Evolutionary conservation across 2,113 vertebrate genomes (phyloP).

Genomic region (Notechis scutatus): DNA sequence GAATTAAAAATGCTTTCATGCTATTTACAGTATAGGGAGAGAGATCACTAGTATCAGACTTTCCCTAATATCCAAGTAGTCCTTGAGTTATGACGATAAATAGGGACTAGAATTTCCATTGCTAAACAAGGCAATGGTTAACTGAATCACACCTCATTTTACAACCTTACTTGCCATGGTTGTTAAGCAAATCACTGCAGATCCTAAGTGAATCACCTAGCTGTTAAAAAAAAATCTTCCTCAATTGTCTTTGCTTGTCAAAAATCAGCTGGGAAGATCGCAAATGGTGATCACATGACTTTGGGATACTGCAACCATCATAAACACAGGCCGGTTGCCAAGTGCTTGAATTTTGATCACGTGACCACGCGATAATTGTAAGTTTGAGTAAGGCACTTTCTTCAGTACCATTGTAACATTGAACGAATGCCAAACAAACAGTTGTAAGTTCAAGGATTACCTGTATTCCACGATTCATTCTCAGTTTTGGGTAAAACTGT

Average conservation of each 20-base stretch:
- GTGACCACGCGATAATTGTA: background rate
- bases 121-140: background rate
- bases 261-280: background rate
- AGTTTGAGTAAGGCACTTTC: background rate
- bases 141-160: background rate
- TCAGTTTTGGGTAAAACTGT: background rate
- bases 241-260: background rate
- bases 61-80: background rate
- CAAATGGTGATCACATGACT: background rate
- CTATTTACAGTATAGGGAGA: background rate
- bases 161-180: background rate
- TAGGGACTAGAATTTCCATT: background rate
- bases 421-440: background rate
- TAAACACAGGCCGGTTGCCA: background rate
- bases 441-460: background rate
- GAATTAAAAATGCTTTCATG: background rate
- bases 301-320: background rate
- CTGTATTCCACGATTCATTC: background rate
- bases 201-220: background rate
- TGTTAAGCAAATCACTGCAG: background rate
- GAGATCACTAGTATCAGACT: background rate
- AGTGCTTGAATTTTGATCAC: background rate
- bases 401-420: background rate
- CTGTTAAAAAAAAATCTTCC: background rate
- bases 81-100: background rate